A percentile compares a stretch with the other conserved stretches of the same genome.
phyloP scores from a whole-genome alignment of 2,888 invertebrate genomes.

The Formica aserva region DNA sequence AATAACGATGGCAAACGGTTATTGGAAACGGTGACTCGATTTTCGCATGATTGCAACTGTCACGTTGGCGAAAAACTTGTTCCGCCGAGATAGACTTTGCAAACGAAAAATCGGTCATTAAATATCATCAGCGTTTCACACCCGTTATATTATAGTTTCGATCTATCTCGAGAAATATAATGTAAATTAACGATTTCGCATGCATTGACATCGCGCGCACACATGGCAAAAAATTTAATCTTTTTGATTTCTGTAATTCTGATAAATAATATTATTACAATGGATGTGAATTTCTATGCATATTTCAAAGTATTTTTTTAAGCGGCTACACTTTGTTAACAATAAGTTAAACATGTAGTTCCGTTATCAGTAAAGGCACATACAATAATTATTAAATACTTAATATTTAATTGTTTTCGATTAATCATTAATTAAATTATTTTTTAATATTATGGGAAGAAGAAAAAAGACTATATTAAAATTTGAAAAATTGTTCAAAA shows the following conservation, averaged over 20 bases:
- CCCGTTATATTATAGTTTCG: not conserved
- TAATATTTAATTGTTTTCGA: not conserved
- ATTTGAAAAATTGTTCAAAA: not conserved
- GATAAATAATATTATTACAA: too few species aligned
- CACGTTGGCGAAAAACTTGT: constrained; percentile 15
- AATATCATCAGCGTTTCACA: not conserved
- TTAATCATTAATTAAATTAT: not conserved
- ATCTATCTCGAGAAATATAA: not conserved
- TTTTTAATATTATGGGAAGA: not conserved
- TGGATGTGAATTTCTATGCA: too few species aligned
- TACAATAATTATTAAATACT: not conserved
- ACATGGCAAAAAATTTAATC: not conserved
- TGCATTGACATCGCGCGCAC: too few species aligned
- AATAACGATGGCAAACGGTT: constrained; percentile 41
- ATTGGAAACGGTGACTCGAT: constrained; percentile 28
- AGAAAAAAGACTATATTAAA: not conserved
- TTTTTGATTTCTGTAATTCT: not conserved
- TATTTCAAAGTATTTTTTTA: not conserved
- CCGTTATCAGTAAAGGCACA: not conserved
- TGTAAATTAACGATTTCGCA: not conserved
- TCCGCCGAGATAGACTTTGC: not conserved
- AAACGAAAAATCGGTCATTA: not conserved
- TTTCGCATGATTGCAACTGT: constrained; percentile 15
- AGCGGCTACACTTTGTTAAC: not conserved
- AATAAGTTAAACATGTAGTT: too few species aligned